Evolutionary conservation across 2,797 vertebrate genomes (phyloP), one percentile per base, ranked within the genome.

Genomic region (Poecilia gillii): DNA sequence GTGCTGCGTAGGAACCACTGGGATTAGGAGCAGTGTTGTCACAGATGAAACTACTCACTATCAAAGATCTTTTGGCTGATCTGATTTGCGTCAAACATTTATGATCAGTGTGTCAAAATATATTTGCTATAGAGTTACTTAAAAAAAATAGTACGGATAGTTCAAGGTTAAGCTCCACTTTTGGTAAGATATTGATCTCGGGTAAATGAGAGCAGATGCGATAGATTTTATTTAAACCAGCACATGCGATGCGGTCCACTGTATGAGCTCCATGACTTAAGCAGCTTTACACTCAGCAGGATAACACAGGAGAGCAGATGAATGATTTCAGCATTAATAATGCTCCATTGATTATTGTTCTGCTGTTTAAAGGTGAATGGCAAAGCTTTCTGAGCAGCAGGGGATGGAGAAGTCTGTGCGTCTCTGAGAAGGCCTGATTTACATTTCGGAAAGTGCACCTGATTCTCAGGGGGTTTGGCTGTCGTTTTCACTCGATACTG

Each of bases 311-410:
- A 91, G 91, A 85, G 91, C 91, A 93, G 90, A 91, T 92, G 93
- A 94, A 91, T 94, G 93, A 95, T 95, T 94, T 93, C 90, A 93
- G 84, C 93, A 95, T 96, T 95, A 96, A 96, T 95, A 96, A 96
- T 95, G 92, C 94, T 89, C 92, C 91, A 95, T 96, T 96, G 96
- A 96, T 96, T 96, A 95, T 95, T 94, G 93, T 94, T 93, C 84
- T 89, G 88, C 92, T 95, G 94, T 95, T 96, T 95, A 96, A 96
- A 96, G 95, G 94, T 95, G 94, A 96, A 94, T 86, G 89, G 89
- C 83, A 81, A 84, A 92, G 92, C 91, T 95, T 91, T 92, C 90
- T 80, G 85, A 94, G 91, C 93, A 93, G 93, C 90, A 88, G 93
- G 92, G 91, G 92, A 90, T 85, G 71, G 75, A 83, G 84, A 87